Evolutionary conservation across 2,797 vertebrate species (phyloP), one percentile per base, ranked within the genome.

Genomic region (Scyliorhinus canicula): DNA sequence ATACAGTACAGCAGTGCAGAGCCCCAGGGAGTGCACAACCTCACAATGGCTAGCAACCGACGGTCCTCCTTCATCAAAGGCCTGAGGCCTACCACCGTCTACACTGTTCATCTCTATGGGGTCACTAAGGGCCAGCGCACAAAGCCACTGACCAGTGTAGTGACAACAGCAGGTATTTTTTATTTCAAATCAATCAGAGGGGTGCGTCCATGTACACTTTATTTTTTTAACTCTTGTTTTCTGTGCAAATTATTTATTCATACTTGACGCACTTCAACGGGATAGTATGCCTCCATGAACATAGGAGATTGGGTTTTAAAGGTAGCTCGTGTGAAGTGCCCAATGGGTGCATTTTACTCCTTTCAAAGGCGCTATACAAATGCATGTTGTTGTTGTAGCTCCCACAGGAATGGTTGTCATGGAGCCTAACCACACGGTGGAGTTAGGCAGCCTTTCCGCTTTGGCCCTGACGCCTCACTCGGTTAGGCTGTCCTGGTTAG

Each of bases 41-140:
- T 96, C 95, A 96, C 96, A 0, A 74, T 97, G 69, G 95, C 94
- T 0, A 95, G 95, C 0, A 44, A 95, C 52, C 95, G 95, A 86
- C 95, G 74, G 55, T 84, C 95, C 57, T 82, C 96, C 47, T 82
- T 95, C 0, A 77, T 97, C 95, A 96, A 96, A 0, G 95, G 95
- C 85, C 95, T 97, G 95, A 95, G 95, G 85, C 95, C 96, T 50
- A 95, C 84, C 95, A 96, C 95, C 6, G 77, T 95, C 95, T 97
- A 97, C 95, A 95, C 24, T n/a, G 96, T 97, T 96, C 95, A 95
- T 26, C 96, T 97, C 93, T 96, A 96, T 0, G 97, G 97, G 44
- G 95, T 97, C n/a, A 95, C 4, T 0, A 95, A 95, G 11, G 96
- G 95, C 88, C 96, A 88, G 31, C 96, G 96, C 31, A 79, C 95